Evolutionary conservation across 2,888 invertebrate species (phyloP).

Genomic region (Dichetophora obliterata): DNA sequence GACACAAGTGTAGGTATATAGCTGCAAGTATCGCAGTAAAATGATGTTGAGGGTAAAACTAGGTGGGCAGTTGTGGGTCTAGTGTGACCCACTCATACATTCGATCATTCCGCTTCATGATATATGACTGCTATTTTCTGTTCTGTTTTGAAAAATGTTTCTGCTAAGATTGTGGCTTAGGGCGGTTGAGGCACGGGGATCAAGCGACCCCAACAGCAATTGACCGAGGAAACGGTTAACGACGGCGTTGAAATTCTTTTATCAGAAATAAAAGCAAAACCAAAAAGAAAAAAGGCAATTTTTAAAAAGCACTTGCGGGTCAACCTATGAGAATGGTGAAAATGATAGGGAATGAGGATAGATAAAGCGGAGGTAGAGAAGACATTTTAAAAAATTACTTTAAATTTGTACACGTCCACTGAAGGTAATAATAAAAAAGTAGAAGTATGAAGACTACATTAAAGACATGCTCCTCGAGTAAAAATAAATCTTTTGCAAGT

Average conservation of each 20-base stretch:
- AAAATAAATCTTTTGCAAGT: no score
- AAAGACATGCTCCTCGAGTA: background rate
- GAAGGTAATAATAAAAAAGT: background rate
- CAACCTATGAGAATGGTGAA: background rate
- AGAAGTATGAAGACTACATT: background rate
- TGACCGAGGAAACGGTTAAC: constrained; percentile 52
- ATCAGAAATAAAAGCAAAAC: background rate
- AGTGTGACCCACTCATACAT: background rate
- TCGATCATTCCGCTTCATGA: constrained; percentile 49
- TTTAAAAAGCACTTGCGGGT: constrained; percentile 56
- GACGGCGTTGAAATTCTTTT: constrained; percentile 55
- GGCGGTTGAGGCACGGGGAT: background rate
- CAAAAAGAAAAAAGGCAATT: constrained; percentile 60
- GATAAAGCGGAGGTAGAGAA: constrained; percentile 57
- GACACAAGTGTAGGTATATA: background rate
- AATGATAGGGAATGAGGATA: constrained; percentile 37
- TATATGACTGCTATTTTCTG: constrained; percentile 60
- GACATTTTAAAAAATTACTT: constrained; percentile 56
- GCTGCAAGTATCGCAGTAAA: background rate
- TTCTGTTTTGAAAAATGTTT: constrained; percentile 45
- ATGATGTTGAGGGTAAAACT: background rate
- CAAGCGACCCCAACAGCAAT: constrained; percentile 63
- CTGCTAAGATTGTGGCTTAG: background rate
- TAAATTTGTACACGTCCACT: constrained; percentile 61
- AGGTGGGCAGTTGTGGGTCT: background rate